These are phyloP conservation scores for Hoplostethus mediterraneus DNA, from an alignment of 2,797 vertebrate genomes.

Conservation along the genomic window DNA sequence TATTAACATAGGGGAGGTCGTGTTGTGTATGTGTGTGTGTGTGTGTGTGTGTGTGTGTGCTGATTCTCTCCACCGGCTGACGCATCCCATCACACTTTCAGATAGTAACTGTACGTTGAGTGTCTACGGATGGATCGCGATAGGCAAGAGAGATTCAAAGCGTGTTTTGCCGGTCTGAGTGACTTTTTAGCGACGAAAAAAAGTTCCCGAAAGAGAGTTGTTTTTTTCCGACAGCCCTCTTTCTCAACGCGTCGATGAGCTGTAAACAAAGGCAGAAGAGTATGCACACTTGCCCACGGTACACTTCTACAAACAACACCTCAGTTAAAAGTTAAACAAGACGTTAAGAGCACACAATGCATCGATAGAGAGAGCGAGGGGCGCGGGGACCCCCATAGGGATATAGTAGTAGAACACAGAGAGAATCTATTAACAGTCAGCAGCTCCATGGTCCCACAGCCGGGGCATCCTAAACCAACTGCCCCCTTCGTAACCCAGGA, in stretches of 20 bases:
- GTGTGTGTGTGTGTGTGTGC: constrained; percentile 17
- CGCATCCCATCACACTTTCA: constrained; percentile 48
- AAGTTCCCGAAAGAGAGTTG: not conserved
- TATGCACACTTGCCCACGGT: constrained; percentile 71
- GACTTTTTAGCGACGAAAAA: constrained; percentile 37
- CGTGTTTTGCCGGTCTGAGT: constrained; percentile 2
- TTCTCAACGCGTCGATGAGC: constrained; percentile 45
- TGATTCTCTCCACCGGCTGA: constrained; percentile 57
- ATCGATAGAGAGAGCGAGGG: constrained; percentile 60
- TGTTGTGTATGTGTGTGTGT: constrained; percentile 23
- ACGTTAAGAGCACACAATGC: constrained; percentile 69
- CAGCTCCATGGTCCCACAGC: constrained; percentile 76
- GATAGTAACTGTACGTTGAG: not conserved
- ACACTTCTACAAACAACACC: constrained; percentile 75
- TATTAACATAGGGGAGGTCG: constrained; percentile 64
- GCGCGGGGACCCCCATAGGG: constrained; percentile 54
- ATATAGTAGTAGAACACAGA: constrained; percentile 73
- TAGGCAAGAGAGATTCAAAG: constrained; percentile 23
- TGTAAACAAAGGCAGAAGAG: constrained; percentile 71
- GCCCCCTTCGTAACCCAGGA: constrained; percentile 43
- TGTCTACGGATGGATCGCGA: constrained; percentile 31
- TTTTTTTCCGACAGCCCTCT: constrained; percentile 33
- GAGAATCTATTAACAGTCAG: constrained; percentile 80
- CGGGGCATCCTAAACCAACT: constrained; percentile 51
- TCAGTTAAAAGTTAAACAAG: constrained; percentile 69